phyloP scores from a whole-genome alignment of 2,113 vertebrate genomes.

The Speoplatyrhinus poulsoni region DNA sequence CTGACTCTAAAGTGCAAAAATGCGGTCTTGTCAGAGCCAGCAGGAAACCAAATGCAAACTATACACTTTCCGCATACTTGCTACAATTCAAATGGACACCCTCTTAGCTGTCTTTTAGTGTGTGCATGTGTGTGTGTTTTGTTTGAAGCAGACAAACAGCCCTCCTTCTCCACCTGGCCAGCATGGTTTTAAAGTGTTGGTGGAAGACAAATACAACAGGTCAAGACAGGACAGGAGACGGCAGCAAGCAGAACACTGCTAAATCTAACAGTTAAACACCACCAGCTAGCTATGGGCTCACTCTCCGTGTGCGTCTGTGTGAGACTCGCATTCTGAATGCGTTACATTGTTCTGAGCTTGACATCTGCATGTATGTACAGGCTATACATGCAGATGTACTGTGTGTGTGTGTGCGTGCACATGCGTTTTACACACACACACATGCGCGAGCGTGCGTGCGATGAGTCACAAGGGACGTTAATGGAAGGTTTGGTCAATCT shows the following conservation, averaged over 20 bases:
- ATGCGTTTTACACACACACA: neutral
- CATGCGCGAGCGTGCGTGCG: neutral
- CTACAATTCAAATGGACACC: neutral
- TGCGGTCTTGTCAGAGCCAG: neutral
- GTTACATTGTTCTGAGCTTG: conserved; percentile 36
- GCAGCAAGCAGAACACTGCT: conserved; percentile 37
- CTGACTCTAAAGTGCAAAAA: neutral
- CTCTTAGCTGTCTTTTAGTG: neutral
- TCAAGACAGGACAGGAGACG: conserved; percentile 38
- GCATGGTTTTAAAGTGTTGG: conserved; percentile 23
- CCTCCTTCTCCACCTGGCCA: conserved; percentile 28
- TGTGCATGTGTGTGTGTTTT: conserved; percentile 9
- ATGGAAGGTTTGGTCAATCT: too few species aligned
- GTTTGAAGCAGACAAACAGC: conserved; percentile 29
- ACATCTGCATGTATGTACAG: conserved; percentile 1
- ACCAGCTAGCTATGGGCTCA: neutral
- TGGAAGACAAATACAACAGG: conserved; percentile 36
- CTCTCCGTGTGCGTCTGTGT: conserved; percentile 12
- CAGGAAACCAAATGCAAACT: neutral
- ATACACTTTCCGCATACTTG: neutral
- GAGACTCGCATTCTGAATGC: conserved; percentile 16
- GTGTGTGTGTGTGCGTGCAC: too few species aligned
- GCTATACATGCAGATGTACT: neutral
- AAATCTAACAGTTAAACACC: conserved; percentile 70
- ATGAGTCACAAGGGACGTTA: too few species aligned